Percentiles rank a stretch among this genome's conserved stretches.
Evolutionary conservation across 2,888 invertebrate species (phyloP).

Genomic region (Eupithecia subumbrata): DNA sequence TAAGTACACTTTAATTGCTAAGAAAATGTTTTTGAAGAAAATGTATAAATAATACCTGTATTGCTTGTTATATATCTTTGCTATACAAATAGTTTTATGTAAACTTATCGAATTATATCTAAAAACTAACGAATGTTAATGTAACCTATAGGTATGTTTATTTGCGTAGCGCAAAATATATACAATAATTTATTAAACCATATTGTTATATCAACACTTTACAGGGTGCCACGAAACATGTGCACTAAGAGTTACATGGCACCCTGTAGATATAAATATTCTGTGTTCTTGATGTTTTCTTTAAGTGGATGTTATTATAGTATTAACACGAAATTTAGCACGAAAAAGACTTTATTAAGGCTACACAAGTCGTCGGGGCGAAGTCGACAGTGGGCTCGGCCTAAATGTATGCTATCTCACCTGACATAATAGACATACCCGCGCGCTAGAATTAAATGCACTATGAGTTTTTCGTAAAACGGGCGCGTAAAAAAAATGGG

Average conservation of each 20-base stretch:
- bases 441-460: too few species aligned
- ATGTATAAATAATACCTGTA: neutral
- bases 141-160: neutral
- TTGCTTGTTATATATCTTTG: conserved; percentile 2
- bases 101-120: conserved; percentile 12
- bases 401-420: too few species aligned
- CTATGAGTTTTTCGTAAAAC: too few species aligned
- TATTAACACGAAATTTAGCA: neutral
- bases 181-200: neutral
- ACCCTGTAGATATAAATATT: neutral
- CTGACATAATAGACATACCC: too few species aligned
- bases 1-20: neutral
- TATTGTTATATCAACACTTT: neutral
- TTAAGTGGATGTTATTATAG: neutral
- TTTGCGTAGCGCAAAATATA: neutral
- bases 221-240: neutral
- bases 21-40: neutral
- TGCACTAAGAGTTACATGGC: neutral
- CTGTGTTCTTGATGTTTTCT: neutral
- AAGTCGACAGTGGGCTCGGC: too few species aligned
- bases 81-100: conserved; percentile 19
- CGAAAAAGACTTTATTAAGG: neutral
- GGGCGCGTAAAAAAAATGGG: too few species aligned
- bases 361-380: too few species aligned
- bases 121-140: conserved; percentile 5